Base-by-base conservation (phyloP, 2,113 vertebrate species). In the Platysteira castanea region DNA sequence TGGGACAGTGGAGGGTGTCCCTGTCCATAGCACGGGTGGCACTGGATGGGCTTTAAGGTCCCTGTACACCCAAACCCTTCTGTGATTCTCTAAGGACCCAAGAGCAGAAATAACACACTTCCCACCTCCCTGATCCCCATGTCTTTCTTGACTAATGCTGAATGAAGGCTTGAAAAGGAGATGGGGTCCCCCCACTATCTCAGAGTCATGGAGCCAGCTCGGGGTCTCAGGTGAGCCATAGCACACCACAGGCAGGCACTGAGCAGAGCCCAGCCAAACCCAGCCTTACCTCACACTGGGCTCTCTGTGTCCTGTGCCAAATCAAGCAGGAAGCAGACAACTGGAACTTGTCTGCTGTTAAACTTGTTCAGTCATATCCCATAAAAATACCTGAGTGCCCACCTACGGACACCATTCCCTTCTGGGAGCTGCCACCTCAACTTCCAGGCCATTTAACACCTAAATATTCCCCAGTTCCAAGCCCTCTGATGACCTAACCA, bases 321-420 rank as follows among this genome's bases (percentile, higher is more conserved):
- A 9, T 31, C 37, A 95, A 95, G 88, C 95, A 96, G 79, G 85
- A 93, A 96, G 90, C 61, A 94, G 92, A 93, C 47, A 4, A 79
- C 78, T 85, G 95, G 75, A 92, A 57, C 88, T 54, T 11, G 28
- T 61, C 67, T 0, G 3, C 5, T 90, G 87, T 76, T 93, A 95
- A 93, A 82, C 19, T 37, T 50, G 35, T 46, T 61, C 87, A 90
- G 84, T 88, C 95, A 89, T 9, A 89, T 41, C 71, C 80, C 80
- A 80, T 93, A 91, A 96, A 96, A 96, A 96, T 78, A 87, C 92
- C 90, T 54, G 77, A 84, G n/a, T 63, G 77, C 67, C 69, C 84
- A 92, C 87, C 93, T 81, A 71, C 2, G 0, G 80, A 37, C 73
- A 68, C 52, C 47, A 1, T 6, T 20, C 73, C 69, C 41, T 37